Percentiles rank a stretch among this genome's conserved stretches.
These are phyloP conservation scores for Pachyuromys duprasi DNA, from an alignment of 2,797 vertebrate species.

Conservation along the genomic window DNA sequence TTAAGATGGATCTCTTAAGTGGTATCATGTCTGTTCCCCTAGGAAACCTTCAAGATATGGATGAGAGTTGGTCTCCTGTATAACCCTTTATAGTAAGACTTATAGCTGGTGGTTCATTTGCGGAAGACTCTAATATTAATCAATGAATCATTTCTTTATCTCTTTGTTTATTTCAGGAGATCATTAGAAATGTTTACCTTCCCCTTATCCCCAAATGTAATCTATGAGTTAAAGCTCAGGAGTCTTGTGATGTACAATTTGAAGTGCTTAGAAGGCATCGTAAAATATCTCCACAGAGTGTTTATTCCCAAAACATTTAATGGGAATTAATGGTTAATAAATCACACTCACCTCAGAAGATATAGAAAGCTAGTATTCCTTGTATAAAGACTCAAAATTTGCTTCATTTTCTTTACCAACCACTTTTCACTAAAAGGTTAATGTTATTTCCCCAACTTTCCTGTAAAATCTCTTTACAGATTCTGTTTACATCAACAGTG, in stretches of 20 bases:
- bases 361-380: neutral
- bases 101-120: neutral
- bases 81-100: neutral
- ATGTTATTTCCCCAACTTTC: constrained; percentile 43
- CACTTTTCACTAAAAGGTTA: constrained; percentile 62
- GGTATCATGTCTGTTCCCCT: neutral
- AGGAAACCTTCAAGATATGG: neutral
- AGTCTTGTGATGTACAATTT: constrained; percentile 10
- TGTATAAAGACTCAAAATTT: constrained; percentile 18
- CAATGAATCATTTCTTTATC: constrained; percentile 4
- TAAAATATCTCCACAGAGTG: constrained; percentile 29
- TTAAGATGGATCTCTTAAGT: neutral
- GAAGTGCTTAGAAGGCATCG: constrained; percentile 32
- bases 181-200: constrained; percentile 28
- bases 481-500: constrained; percentile 11
- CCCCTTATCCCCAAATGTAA: neutral
- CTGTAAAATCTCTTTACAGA: constrained; percentile 48
- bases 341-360: constrained; percentile 43
- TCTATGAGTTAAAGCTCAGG: constrained; percentile 12
- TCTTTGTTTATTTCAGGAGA: neutral
- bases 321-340: constrained; percentile 56
- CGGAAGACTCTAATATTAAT: neutral
- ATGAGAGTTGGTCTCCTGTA: neutral
- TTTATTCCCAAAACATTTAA: constrained; percentile 47
- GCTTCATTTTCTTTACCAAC: constrained; percentile 49